Base-by-base conservation (phyloP, 1,140 invertebrate genomes). In the Metaphire vulgaris region DNA sequence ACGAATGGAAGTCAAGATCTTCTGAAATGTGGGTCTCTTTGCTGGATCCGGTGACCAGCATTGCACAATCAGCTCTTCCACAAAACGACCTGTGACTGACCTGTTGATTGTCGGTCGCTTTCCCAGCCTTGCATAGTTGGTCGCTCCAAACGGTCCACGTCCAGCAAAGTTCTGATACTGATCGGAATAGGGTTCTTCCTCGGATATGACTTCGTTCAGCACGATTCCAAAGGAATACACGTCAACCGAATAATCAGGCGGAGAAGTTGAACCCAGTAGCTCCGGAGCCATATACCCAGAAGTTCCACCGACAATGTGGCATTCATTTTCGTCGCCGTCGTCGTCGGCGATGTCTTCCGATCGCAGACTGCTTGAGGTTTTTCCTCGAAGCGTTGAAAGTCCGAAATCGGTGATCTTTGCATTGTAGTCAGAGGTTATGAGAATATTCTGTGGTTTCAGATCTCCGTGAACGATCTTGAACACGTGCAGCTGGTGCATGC, bases 171-270 rank as follows among this genome's bases (percentile, higher is more conserved):
- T 41, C 28, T 6, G 21, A 30, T 2, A 2, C 69, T 77, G 74
- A 68, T 77, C 75, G 2, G 33, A 1, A 31, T 76, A 77, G 0
- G 76, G 76, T 69, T 76, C 56, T 69, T 77, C 76, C 69, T 77
- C 76, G 1, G 1, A 41, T n/a, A 76, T 64, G 32, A 76, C 28
- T 33, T 77, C 76, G 33, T 77, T 77, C 41, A 77, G 33, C 74
- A 77, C 2, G 21, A 77, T 76, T n/a, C 76, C 76, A 77, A 76
- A 77, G 21, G 76, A 71, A 33, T 77, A 77, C 12, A 77, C 76
- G 33, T 77, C 76, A n/a, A 74, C 32, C 1, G 31, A 32, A 32
- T 26, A 34, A n/a, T 76, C 65, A 16, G 41, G 41, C 26, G 74
- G 76, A 2, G 16, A n/a, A 21, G 29, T 21, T 1, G 2, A 21